phyloP scores from a whole-genome alignment of 2,113 vertebrate genomes.

The Pelvicachromis taeniatus region DNA sequence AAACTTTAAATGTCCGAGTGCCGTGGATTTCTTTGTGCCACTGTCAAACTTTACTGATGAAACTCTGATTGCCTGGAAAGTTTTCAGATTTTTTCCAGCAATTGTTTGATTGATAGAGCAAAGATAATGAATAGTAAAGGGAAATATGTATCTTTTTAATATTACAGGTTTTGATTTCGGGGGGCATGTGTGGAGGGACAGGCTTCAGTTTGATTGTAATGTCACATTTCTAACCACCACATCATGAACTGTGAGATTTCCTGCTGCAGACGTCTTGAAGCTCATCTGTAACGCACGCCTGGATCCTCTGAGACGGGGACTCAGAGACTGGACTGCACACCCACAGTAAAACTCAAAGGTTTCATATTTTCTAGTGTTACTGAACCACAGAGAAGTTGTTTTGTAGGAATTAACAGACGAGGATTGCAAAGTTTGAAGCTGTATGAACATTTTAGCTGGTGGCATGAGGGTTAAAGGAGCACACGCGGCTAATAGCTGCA shows the following conservation, averaged over 20 bases:
- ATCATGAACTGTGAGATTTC: background rate
- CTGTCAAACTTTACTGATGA: too few species aligned
- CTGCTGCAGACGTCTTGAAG: background rate
- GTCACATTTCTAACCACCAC: background rate
- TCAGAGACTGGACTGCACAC: background rate
- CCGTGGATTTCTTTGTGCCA: too few species aligned
- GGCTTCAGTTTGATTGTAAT: background rate
- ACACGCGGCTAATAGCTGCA: background rate
- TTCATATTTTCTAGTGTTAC: background rate
- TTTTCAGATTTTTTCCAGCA: too few species aligned
- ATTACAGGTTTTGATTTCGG: accelerated
- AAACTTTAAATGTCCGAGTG: too few species aligned
- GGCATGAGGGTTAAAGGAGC: background rate
- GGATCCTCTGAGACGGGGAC: background rate
- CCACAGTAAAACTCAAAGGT: accelerated
- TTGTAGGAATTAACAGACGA: background rate
- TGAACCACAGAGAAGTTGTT: background rate
- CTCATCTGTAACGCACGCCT: background rate
- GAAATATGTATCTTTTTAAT: background rate
- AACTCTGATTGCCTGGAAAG: too few species aligned
- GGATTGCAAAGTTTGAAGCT: background rate
- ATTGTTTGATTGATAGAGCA: too few species aligned
- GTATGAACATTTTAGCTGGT: background rate
- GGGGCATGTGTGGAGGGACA: background rate
- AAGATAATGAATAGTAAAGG: background rate